Conservation (phyloP, 2,888 invertebrate genomes). For the Eugnorisma glareosa region DNA sequence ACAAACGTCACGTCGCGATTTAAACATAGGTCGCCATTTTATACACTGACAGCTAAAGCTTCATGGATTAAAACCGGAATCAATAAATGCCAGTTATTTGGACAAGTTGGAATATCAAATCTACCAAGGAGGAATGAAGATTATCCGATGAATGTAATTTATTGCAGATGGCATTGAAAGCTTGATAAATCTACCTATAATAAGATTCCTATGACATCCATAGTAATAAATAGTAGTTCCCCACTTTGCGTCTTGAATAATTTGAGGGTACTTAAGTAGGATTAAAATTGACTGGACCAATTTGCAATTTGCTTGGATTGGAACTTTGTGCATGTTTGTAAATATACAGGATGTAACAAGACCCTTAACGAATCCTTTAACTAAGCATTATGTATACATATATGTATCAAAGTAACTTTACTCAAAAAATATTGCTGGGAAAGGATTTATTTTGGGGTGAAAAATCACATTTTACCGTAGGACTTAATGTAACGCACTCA, state of each 20-base stretch:
- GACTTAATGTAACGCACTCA: too few relatives aligned
- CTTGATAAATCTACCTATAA: conserved; percentile 16
- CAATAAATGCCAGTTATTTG: conserved; percentile 53
- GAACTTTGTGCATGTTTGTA: neutral
- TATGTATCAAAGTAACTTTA: too few relatives aligned
- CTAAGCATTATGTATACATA: too few relatives aligned
- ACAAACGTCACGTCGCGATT: neutral
- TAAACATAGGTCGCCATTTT: conserved; percentile 43
- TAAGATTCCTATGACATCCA: neutral
- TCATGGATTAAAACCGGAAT: conserved; percentile 49
- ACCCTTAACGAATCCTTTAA: too few relatives aligned
- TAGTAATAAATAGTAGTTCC: neutral
- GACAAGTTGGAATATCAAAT: conserved; percentile 44
- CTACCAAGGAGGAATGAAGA: conserved; percentile 54
- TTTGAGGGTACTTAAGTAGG: neutral
- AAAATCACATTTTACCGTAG: too few relatives aligned
- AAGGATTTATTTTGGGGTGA: too few relatives aligned
- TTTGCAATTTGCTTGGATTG: neutral
- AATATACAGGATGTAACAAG: too few relatives aligned
- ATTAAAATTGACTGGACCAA: neutral
- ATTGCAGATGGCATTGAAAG: neutral
- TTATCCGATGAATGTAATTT: conserved; percentile 15
- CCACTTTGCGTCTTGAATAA: neutral
- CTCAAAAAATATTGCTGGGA: too few relatives aligned
- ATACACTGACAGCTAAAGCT: conserved; percentile 47